phyloP scores from a whole-genome alignment of 2,888 invertebrate genomes.

The Petrophora chlorosata region DNA sequence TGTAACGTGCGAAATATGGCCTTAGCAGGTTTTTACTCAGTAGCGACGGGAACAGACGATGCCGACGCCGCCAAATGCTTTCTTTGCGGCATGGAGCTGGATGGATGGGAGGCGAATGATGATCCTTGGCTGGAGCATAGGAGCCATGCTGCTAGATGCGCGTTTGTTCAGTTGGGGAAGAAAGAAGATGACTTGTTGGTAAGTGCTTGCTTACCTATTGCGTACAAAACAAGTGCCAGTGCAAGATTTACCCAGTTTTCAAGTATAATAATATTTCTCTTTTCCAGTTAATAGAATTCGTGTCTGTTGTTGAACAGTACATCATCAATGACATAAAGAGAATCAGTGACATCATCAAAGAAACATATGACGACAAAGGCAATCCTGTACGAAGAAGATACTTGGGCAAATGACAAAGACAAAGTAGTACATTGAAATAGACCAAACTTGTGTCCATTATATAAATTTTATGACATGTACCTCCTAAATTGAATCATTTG shows the following conservation, averaged over 20 bases:
- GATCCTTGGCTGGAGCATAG: slow-evolving; percentile 92
- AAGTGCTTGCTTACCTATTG: too few species aligned
- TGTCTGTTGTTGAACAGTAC: slow-evolving; percentile 75
- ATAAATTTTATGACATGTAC: too few species aligned
- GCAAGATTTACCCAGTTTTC: too few species aligned
- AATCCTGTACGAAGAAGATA: slow-evolving; percentile 54
- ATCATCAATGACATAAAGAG: slow-evolving; percentile 70
- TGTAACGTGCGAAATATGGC: slow-evolving; percentile 92
- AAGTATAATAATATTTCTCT: slow-evolving; percentile 4
- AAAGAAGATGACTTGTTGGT: slow-evolving; percentile 85
- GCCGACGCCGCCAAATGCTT: slow-evolving; percentile 92
- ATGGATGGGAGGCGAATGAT: slow-evolving; percentile 94
- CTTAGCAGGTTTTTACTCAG: slow-evolving; percentile 92
- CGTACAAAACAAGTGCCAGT: too few species aligned
- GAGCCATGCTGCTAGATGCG: slow-evolving; percentile 88
- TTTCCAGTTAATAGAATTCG: slow-evolving; percentile 77
- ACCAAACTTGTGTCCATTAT: too few species aligned
- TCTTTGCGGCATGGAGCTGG: slow-evolving; percentile 91
- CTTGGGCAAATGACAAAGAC: too few species aligned
- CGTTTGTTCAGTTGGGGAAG: slow-evolving; percentile 86
- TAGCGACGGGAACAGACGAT: slow-evolving; percentile 85
- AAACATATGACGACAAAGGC: slow-evolving; percentile 57
- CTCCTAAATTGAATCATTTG: too few species aligned
- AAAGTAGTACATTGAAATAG: too few species aligned
- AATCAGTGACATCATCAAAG: slow-evolving; percentile 57